Evolutionary conservation across 2,113 vertebrate species (phyloP).

Genomic region (Hymenochirus boettgeri): DNA sequence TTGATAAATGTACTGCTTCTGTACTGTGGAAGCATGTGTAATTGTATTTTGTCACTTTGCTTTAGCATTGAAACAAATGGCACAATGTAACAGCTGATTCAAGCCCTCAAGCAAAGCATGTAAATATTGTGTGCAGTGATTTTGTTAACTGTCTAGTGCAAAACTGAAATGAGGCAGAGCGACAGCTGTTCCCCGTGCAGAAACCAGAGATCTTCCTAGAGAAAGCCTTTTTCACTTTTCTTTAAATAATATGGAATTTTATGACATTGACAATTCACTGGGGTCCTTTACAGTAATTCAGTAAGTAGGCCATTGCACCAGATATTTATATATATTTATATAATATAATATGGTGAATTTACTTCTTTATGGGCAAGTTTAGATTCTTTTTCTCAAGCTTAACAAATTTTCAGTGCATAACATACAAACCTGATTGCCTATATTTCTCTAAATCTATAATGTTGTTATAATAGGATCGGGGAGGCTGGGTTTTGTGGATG

Average conservation of each 20-base stretch:
- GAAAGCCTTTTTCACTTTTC: conserved; percentile 12
- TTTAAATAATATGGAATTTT: conserved; percentile 28
- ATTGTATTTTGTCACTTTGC: conserved; percentile 9
- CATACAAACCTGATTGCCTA: too few species aligned
- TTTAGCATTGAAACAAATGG: conserved; percentile 16
- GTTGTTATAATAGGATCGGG: too few species aligned
- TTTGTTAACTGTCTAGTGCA: conserved; percentile 22
- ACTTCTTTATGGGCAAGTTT: too few species aligned
- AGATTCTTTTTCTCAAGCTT: too few species aligned
- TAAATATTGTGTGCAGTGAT: conserved; percentile 17
- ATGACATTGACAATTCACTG: conserved; percentile 32
- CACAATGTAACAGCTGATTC: conserved; percentile 6
- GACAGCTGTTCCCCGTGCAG: conserved; percentile 14
- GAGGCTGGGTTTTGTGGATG: too few species aligned
- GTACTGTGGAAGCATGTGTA: background rate
- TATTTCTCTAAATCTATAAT: too few species aligned
- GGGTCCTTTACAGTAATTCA: conserved; percentile 31
- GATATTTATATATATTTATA: too few species aligned
- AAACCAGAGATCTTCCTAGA: conserved; percentile 1
- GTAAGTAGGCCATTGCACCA: conserved; percentile 17
- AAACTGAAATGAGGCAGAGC: background rate
- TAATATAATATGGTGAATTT: too few species aligned
- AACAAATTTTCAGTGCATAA: too few species aligned
- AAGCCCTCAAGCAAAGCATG: conserved; percentile 20
- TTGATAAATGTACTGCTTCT: conserved; percentile 7